Conservation (phyloP, 2,113 vertebrate genomes). For the Suncus etruscus region DNA sequence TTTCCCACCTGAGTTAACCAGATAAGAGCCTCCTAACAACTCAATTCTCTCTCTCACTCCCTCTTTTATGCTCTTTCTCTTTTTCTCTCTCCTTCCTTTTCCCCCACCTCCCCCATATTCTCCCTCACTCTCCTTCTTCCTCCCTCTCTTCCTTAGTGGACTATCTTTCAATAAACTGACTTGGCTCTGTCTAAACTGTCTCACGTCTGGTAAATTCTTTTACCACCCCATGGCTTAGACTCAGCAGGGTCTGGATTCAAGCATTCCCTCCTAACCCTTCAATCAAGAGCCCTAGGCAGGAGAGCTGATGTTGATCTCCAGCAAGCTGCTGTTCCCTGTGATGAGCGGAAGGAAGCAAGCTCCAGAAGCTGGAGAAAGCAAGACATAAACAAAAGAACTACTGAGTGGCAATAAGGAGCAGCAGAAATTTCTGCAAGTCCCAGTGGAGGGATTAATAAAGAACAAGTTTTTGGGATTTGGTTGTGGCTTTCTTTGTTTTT, state of each 20-base stretch:
- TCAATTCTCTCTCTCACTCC: too few species aligned
- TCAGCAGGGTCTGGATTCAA: neutral
- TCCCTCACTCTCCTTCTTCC: too few species aligned
- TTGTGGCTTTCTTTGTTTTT: neutral
- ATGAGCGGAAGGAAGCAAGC: neutral
- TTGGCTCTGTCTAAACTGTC: too few species aligned
- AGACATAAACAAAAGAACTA: neutral
- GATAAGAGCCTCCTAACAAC: too few species aligned
- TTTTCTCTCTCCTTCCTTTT: too few species aligned
- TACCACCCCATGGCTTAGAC: too few species aligned
- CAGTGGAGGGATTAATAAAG: neutral
- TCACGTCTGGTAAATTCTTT: too few species aligned
- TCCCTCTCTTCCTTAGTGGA: too few species aligned
- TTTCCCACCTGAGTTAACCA: too few species aligned
- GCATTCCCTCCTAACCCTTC: neutral
- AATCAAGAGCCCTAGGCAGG: neutral
- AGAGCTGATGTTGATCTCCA: neutral
- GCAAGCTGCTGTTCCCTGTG: neutral
- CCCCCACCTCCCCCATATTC: too few species aligned
- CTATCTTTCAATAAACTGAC: too few species aligned
- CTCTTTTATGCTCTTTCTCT: too few species aligned
- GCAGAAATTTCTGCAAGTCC: neutral
- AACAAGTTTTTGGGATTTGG: neutral
- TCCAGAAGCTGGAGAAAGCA: neutral
- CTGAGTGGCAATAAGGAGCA: neutral